Evolutionary conservation across 1,140 invertebrate species (phyloP).

Genomic region (Ostrea denselamellosa): DNA sequence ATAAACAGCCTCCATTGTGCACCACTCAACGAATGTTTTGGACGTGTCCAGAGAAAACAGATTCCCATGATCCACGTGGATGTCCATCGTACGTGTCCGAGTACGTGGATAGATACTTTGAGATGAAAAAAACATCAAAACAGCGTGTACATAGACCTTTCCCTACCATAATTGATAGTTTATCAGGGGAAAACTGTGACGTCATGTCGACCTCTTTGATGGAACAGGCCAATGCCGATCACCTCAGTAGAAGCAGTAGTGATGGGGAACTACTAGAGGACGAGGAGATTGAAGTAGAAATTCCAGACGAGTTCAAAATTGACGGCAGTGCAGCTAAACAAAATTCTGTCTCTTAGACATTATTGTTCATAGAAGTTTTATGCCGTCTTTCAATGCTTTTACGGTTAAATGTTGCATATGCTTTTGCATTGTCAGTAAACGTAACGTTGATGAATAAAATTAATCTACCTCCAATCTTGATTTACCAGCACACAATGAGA

Average conservation of each 20-base stretch:
- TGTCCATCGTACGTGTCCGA: constrained; percentile 69
- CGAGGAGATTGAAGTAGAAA: neutral
- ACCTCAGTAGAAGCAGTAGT: constrained; percentile 20
- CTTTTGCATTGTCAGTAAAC: neutral
- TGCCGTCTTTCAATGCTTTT: neutral
- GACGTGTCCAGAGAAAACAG: constrained; percentile 57
- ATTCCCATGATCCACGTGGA: constrained; percentile 74
- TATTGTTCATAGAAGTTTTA: neutral
- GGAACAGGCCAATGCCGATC: constrained; percentile 37
- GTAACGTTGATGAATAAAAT: neutral
- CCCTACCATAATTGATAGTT: constrained; percentile 72
- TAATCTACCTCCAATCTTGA: too few relatives aligned
- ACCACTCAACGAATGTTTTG: constrained; percentile 72
- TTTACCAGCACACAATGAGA: too few relatives aligned
- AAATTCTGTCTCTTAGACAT: neutral
- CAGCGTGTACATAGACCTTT: constrained; percentile 69
- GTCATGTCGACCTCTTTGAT: constrained; percentile 39
- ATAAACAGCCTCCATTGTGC: constrained; percentile 70
- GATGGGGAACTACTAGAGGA: neutral
- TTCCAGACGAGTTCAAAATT: constrained; percentile 32
- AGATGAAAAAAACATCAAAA: constrained; percentile 25
- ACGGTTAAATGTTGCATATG: too few relatives aligned
- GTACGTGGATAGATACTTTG: constrained; percentile 65
- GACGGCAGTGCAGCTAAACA: neutral
- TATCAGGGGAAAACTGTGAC: constrained; percentile 49